Evolutionary conservation across 2,797 vertebrate genomes (phyloP), one percentile per base, ranked within the genome.

Genomic region (Hippocampus kuda): DNA sequence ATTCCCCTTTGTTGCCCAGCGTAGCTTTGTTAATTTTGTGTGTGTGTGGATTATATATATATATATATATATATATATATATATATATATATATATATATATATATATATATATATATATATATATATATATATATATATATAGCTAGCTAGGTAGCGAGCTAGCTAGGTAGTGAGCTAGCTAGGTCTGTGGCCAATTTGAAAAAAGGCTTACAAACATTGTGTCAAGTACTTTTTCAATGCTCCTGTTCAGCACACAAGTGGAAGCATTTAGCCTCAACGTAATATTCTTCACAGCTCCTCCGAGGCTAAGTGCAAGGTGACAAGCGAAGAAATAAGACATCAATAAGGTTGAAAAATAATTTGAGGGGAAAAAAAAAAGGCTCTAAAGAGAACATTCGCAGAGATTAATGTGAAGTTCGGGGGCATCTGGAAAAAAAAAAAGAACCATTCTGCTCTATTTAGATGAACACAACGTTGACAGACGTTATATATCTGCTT

Each of bases 301-400:
- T 65, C 24, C 26, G 63, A 44, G 41, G 41, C 41, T 5, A 64
- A 46, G 44, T 65, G 44, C 7, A 48, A 10, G 13, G 24, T 65
- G 63, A 64, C 61, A 64, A n/a, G 38, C 20, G 3, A 64, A 64
- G 42, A 65, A 65, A 65, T 65, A 48, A 48, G 63, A 48, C 63
- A 16, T 64, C 42, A 48, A 49, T 48, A 49, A 65, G 24, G 20
- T 18, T 27, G 16, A 46, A 48, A 48, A 48, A 48, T 38, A 38
- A 61, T 34, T 61, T 61, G 18, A 34, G 26, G 34, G 27, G 4
- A 16, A 62, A 62, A 16, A 27, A 13, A 15, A 48, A 26, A 46
- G 5, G 63, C 15, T 65, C 63, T 65, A 27, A 46, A 65, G 63
- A 65, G 63, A 48, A 49, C 44, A 44, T 24, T 65, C 30, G 63